phyloP scores from a whole-genome alignment of 2,113 vertebrate species.

The Todiramphus chloris region DNA sequence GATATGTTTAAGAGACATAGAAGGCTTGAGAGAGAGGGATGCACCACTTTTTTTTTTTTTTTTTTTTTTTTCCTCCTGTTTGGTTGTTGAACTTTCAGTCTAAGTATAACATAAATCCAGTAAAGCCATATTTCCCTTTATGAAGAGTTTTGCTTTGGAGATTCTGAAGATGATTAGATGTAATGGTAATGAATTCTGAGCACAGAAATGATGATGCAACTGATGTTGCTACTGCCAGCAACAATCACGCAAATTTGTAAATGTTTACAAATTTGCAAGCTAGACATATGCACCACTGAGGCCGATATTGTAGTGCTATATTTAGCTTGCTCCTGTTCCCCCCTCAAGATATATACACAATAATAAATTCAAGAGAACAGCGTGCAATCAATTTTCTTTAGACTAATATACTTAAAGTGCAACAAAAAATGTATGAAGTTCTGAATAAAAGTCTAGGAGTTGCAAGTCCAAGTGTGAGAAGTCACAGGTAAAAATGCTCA shows the following conservation, averaged over 20 bases:
- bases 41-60: too few species aligned
- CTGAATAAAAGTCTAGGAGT: background rate
- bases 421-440: background rate
- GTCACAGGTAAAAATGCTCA: background rate
- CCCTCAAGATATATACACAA: constrained; percentile 2
- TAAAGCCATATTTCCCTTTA: background rate
- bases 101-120: background rate
- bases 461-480: background rate
- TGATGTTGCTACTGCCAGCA: constrained; percentile 60
- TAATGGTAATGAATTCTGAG: constrained; percentile 41
- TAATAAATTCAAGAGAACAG: background rate
- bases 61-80: background rate
- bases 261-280: constrained; percentile 69
- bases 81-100: background rate
- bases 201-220: constrained; percentile 16
- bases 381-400: background rate
- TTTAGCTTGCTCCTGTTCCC: constrained; percentile 11
- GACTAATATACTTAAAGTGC: background rate
- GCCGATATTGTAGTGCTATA: constrained; percentile 34
- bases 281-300: constrained; percentile 53
- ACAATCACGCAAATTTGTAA: constrained; percentile 66
- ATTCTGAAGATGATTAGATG: constrained; percentile 19
- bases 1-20: background rate
- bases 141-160: constrained; percentile 10
- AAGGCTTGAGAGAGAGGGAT: background rate